Conservation (phyloP, 2,113 vertebrate genomes). For the Pogonocichla stellata region DNA sequence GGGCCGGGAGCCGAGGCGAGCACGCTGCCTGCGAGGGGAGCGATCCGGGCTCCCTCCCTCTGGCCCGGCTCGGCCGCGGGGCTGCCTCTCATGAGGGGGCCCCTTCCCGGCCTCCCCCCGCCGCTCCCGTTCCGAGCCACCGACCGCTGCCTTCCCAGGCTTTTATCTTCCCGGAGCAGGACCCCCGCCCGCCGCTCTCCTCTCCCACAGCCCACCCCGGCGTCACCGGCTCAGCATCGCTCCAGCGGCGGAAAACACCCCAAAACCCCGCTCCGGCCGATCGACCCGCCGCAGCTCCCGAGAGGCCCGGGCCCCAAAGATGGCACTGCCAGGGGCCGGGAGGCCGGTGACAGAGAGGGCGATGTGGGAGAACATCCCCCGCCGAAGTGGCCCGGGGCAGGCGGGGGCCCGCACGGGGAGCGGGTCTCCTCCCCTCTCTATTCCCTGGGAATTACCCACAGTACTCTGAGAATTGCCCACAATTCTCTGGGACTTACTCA, state of each 20-base stretch:
- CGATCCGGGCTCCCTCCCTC: background rate
- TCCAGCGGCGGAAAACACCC: background rate
- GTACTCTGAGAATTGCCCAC: too few relatives aligned
- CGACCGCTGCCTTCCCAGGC: background rate
- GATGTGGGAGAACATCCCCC: background rate
- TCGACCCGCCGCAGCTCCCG: background rate
- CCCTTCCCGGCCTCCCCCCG: background rate
- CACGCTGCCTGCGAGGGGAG: background rate
- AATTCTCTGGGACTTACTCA: too few relatives aligned
- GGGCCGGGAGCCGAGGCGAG: background rate
- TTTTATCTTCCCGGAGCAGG: background rate
- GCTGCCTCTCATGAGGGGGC: background rate
- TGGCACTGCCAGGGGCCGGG: background rate
- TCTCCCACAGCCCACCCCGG: background rate
- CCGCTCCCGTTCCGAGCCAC: background rate
- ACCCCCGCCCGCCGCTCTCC: background rate
- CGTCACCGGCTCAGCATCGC: background rate
- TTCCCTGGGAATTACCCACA: too few relatives aligned
- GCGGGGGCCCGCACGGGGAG: background rate
- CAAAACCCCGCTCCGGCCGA: background rate
- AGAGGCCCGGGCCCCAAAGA: background rate
- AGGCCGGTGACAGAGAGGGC: background rate
- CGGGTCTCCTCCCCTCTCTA: too few relatives aligned
- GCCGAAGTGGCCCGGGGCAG: background rate
- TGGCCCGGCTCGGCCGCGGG: background rate